phyloP scores from a whole-genome alignment of 2,888 invertebrate species.

The Bibio marci region DNA sequence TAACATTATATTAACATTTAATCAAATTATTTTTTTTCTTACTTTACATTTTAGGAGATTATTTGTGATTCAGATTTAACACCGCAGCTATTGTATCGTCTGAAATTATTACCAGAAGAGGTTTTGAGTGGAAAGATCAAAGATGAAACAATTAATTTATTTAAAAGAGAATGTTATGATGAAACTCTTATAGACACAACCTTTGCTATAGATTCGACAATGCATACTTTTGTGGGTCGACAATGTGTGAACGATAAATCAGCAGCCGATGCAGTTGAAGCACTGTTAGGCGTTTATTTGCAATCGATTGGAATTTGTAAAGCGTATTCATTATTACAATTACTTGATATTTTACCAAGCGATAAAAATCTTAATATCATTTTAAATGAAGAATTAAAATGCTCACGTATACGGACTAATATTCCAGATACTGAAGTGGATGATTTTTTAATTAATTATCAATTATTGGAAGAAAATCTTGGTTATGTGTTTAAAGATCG shows the following conservation, averaged over 20 bases:
- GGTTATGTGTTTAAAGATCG: slow-evolving; percentile 67
- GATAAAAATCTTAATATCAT: slow-evolving; percentile 21
- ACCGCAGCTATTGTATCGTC: slow-evolving; percentile 1
- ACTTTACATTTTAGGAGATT: no score
- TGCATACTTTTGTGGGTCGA: slow-evolving; percentile 30
- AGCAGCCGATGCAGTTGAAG: slow-evolving; percentile 65
- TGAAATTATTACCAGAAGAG: slow-evolving; percentile 31
- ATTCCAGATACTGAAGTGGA: slow-evolving; percentile 30
- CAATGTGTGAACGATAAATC: slow-evolving; percentile 42
- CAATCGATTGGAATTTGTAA: slow-evolving; percentile 29
- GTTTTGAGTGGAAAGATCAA: slow-evolving; percentile 18
- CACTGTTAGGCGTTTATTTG: slow-evolving; percentile 61
- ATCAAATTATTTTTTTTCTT: no score
- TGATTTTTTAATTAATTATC: slow-evolving; percentile 27
- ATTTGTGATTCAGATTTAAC: no score
- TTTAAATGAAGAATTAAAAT: slow-evolving; percentile 16
- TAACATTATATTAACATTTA: no score
- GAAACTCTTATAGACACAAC: no score
- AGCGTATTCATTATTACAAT: slow-evolving; percentile 38
- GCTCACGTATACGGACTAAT: slow-evolving; percentile 22
- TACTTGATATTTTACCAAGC: slow-evolving; percentile 42
- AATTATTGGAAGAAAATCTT: slow-evolving; percentile 42
- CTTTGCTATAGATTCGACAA: slow-evolving; percentile 14
- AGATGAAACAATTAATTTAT: slow-evolving; percentile 14
- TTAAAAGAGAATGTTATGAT: no score